Evolutionary conservation across 2,888 invertebrate species (phyloP).

Genomic region (Melitaea athalia): DNA sequence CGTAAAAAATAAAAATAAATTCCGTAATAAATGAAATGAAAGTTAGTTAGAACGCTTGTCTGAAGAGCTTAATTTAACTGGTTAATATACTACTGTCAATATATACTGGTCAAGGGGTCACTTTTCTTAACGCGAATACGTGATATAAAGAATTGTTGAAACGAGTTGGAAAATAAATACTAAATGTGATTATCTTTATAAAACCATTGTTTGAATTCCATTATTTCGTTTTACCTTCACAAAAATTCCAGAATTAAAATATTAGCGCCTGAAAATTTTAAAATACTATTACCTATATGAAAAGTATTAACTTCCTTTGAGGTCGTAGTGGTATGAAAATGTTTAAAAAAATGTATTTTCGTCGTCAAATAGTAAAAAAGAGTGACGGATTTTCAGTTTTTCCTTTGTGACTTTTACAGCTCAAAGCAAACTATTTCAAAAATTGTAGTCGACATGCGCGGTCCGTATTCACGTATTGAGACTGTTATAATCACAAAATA

Average conservation of each 20-base stretch:
- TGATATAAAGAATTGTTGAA: no score
- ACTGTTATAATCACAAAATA: not conserved
- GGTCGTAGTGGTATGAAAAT: slow-evolving; percentile 12
- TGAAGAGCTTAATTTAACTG: no score
- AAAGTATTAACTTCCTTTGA: slow-evolving; percentile 12
- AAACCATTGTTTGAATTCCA: no score
- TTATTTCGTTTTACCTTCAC: no score
- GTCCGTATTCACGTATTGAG: slow-evolving; percentile 7
- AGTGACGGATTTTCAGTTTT: slow-evolving; percentile 29
- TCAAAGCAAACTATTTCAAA: slow-evolving; percentile 36
- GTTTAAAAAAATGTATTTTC: slow-evolving; percentile 21
- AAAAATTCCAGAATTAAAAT: not conserved
- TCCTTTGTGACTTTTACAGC: slow-evolving; percentile 34
- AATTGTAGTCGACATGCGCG: slow-evolving; percentile 30
- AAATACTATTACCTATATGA: not conserved
- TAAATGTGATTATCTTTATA: no score
- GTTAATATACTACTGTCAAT: no score
- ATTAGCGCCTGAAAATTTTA: not conserved
- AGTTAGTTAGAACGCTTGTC: no score
- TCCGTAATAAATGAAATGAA: no score
- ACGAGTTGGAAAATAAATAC: no score
- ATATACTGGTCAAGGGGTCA: no score
- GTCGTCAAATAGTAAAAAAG: slow-evolving; percentile 30
- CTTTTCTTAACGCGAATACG: no score
- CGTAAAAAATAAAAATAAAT: no score